Evolutionary conservation across 2,888 invertebrate species (phyloP), one percentile per base, ranked within the genome.

Genomic region (Tetrapedia diversipes): DNA sequence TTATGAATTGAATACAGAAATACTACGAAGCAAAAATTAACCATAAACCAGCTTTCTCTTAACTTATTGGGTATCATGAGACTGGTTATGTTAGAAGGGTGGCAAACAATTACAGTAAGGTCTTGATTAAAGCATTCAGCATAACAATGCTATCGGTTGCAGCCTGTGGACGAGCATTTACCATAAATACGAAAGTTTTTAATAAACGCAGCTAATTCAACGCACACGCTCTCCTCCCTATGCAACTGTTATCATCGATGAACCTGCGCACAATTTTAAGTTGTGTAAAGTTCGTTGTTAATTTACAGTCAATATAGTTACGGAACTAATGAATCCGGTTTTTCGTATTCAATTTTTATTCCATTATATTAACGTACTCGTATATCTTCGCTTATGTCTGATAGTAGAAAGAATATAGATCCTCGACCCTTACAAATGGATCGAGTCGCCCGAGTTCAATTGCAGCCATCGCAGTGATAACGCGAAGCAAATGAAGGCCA

Each of bases 61-160:
- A n/a, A n/a, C n/a, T n/a, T n/a, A n/a, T n/a, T n/a, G n/a, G 2
- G 6, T 32, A 24, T 57, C 43, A 47, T 22, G 7, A 56, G 68
- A 74, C 74, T 78, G 78, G 43, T 74, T 66, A 61, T 59, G 53
- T 66, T 69, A 10, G 56, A 64, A 76, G 43, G 53, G 24, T 54
- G 45, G 66, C 54, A 24, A 61, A 51, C 32, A 53, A 47, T 45
- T 37, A 32, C 39, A 68, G 57, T 47, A n/a, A 61, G 60, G 64
- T 81, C 74, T 88, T 84, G 86, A 87, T 87, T 87, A 86, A 84
- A 85, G 74, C 78, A 66, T 87, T 87, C 88, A 84, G 79, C 88
- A 85, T 87, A 84, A 85, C 83, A 86, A 83, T 84, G 81, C 77
- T 75, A 82, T 87, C 80, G 79, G 66, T 63, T 56, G 59, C 67